Percentiles rank a stretch among this genome's conserved stretches.
Conservation (phyloP, 2,888 invertebrate species). For the Oxycera nigricornis region DNA sequence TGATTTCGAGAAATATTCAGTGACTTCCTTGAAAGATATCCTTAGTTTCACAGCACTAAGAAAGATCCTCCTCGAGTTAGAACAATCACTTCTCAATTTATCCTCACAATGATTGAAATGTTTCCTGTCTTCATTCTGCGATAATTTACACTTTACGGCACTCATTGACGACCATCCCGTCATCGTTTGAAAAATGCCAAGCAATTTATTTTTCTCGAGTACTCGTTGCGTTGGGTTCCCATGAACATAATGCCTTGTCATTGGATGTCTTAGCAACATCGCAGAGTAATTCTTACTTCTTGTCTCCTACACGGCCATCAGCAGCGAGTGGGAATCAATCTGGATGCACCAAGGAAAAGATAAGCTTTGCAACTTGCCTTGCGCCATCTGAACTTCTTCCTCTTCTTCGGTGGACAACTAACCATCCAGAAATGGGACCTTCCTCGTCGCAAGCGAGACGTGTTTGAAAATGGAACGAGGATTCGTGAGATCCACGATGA, state of each 20-base stretch:
- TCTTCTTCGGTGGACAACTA: not conserved
- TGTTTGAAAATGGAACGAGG: slow-evolving; percentile 3
- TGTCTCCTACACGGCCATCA: not conserved
- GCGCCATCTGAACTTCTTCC: not conserved
- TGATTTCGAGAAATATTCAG: too few species aligned
- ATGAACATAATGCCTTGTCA: slow-evolving; percentile 10
- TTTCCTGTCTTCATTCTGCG: not conserved
- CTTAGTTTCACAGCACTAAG: too few species aligned
- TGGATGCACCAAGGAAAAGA: slow-evolving; percentile 29
- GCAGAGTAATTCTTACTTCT: not conserved
- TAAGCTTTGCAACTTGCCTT: slow-evolving; percentile 30
- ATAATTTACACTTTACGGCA: slow-evolving; percentile 6
- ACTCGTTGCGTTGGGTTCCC: slow-evolving; percentile 9
- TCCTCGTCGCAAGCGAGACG: not conserved
- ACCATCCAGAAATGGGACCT: not conserved
- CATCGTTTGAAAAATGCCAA: not conserved
- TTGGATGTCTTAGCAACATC: not conserved
- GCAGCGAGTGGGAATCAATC: not conserved
- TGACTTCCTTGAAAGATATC: too few species aligned
- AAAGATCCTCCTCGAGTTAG: too few species aligned
- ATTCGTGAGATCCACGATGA: slow-evolving; percentile 34
- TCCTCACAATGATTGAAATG: not conserved
- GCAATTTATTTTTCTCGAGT: slow-evolving; percentile 26
- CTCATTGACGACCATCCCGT: slow-evolving; percentile 9
- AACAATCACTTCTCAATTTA: too few species aligned